phyloP scores from a whole-genome alignment of 2,888 invertebrate genomes.

The Incurvaria masculella region DNA sequence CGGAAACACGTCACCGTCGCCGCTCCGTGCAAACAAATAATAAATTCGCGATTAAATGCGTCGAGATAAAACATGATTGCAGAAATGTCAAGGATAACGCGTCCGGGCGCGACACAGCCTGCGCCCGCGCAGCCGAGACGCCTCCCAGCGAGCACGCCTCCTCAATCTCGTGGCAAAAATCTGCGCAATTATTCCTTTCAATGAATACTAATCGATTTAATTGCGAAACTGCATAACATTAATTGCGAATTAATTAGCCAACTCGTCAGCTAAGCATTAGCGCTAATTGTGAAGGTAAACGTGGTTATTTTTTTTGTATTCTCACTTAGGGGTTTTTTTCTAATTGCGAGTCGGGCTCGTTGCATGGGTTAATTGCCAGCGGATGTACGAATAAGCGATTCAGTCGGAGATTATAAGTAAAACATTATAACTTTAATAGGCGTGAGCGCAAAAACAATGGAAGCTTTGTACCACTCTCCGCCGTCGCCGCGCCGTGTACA shows the following conservation, averaged over 20 bases:
- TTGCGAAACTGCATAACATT: conserved; percentile 25
- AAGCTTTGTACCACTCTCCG: background rate
- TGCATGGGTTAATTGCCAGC: conserved; percentile 49
- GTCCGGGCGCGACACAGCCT: background rate
- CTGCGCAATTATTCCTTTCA: background rate
- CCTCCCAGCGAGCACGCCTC: background rate
- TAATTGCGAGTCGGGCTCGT: conserved; percentile 33
- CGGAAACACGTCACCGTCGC: background rate
- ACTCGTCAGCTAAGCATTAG: conserved; percentile 37
- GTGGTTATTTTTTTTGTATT: conserved; percentile 41
- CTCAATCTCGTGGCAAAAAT: background rate
- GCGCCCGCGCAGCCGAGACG: background rate
- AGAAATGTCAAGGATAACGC: background rate
- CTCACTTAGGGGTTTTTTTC: conserved; percentile 41
- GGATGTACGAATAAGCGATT: conserved; percentile 49
- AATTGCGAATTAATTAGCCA: conserved; percentile 37
- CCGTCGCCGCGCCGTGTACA: conserved; percentile 12
- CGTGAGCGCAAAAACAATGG: background rate
- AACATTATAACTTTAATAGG: background rate
- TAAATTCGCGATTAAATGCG: background rate
- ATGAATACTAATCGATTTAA: conserved; percentile 23
- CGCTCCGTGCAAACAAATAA: background rate
- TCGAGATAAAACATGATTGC: background rate
- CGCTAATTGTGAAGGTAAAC: conserved; percentile 44
- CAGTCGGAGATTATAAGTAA: conserved; percentile 30